Percentiles rank a stretch among this genome's conserved stretches.
These are phyloP conservation scores for Atrichornis clamosus DNA, from an alignment of 2,113 vertebrate genomes.

Conservation along the genomic window DNA sequence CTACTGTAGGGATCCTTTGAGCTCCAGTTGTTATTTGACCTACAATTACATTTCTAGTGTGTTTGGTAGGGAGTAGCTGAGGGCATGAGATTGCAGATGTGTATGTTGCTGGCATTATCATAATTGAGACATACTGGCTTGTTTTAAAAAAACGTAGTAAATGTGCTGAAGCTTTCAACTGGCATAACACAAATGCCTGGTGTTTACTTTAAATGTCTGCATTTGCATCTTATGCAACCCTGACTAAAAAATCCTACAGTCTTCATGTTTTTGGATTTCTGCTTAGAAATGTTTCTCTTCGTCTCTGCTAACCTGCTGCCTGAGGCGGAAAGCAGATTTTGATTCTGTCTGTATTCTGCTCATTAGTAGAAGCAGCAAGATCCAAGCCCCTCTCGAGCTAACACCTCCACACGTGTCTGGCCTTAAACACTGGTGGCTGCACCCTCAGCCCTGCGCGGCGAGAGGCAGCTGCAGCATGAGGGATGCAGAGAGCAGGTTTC, in stretches of 20 bases:
- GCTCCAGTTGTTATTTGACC: not conserved
- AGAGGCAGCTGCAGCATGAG: not conserved
- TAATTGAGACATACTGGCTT: not conserved
- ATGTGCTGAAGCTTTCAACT: not conserved
- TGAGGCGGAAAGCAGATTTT: not conserved
- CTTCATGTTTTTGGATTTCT: not conserved
- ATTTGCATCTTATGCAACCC: constrained; percentile 11
- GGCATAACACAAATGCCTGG: not conserved
- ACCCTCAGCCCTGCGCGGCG: not conserved
- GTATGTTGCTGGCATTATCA: not conserved
- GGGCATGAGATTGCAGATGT: not conserved
- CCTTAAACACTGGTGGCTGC: not conserved
- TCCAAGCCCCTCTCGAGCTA: not conserved
- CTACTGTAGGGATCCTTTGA: not conserved
- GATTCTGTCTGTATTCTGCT: not conserved
- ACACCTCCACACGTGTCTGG: not conserved
- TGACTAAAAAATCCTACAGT: not conserved
- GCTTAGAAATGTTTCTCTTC: not conserved
- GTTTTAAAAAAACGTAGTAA: not conserved
- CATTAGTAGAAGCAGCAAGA: not conserved
- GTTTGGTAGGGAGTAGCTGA: not conserved
- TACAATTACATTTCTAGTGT: not conserved
- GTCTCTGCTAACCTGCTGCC: not conserved
- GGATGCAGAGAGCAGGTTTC: not conserved
- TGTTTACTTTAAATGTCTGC: not conserved